phyloP scores from a whole-genome alignment of 1,140 invertebrate species.

The Dendroctonus ponderosae region DNA sequence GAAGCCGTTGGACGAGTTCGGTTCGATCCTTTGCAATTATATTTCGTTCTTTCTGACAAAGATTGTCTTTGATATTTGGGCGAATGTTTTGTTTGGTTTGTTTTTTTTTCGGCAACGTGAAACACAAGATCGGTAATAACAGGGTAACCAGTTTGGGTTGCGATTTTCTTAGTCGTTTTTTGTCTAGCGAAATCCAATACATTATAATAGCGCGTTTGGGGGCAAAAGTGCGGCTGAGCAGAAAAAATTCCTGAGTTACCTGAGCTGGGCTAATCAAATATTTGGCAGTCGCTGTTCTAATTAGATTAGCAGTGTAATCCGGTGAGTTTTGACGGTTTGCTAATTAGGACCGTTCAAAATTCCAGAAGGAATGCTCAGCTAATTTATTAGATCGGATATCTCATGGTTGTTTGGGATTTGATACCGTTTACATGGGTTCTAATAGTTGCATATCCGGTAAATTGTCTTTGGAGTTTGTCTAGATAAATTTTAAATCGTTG shows the following conservation, averaged over 20 bases:
- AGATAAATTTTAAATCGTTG: too few species aligned
- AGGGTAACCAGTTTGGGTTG: slow-evolving; percentile 32
- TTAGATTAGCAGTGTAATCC: too few species aligned
- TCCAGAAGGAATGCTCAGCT: too few species aligned
- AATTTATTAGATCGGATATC: too few species aligned
- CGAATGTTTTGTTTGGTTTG: slow-evolving; percentile 15
- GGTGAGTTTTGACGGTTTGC: too few species aligned
- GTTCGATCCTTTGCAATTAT: slow-evolving; percentile 19
- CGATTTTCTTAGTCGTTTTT: slow-evolving; percentile 24
- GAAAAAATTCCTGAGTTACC: slow-evolving; percentile 16
- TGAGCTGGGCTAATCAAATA: slow-evolving; percentile 10
- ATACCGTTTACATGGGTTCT: too few species aligned
- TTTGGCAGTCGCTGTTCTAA: too few species aligned
- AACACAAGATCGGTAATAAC: slow-evolving; percentile 35
- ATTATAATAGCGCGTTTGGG: slow-evolving; percentile 20
- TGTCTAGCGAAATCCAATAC: slow-evolving; percentile 34
- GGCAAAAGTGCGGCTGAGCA: slow-evolving; percentile 11
- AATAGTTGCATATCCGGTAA: too few species aligned
- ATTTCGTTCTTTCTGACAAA: slow-evolving; percentile 30
- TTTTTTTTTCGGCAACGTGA: slow-evolving; percentile 30
- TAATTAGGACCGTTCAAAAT: too few species aligned
- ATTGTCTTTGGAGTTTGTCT: too few species aligned
- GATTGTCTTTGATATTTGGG: slow-evolving; percentile 35
- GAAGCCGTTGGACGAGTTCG: slow-evolving; percentile 13
- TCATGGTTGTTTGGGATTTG: too few species aligned